Percentiles rank a stretch among this genome's conserved stretches.
phyloP scores from a whole-genome alignment of 30 jellyfish, hydroid and myxozoan genomes.

The Hydra vulgaris region DNA sequence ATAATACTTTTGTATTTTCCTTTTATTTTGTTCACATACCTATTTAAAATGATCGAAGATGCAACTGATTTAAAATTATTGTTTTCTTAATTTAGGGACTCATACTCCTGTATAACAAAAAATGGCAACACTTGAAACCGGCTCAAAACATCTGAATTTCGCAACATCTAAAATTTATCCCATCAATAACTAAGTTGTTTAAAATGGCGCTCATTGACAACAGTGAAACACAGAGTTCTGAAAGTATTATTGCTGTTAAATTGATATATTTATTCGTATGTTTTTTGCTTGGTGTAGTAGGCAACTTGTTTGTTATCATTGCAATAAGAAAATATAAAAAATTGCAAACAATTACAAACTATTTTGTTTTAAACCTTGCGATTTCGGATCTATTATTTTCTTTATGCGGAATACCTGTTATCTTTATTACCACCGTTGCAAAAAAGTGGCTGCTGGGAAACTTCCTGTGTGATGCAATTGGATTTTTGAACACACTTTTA shows the following conservation, averaged over 20 bases:
- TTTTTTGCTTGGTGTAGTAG: conserved; percentile 40
- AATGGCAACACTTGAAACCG: no score
- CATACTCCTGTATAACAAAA: no score
- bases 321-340: conserved; percentile 46
- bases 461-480: conserved; percentile 62
- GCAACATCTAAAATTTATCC: no score
- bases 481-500: conserved; percentile 52
- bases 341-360: conserved; percentile 73
- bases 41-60: no score
- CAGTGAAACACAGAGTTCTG: not conserved
- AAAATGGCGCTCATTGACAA: not conserved
- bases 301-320: conserved; percentile 59
- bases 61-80: no score
- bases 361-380: conserved; percentile 81
- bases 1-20: no score
- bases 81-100: no score
- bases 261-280: conserved; percentile 39
- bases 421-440: conserved; percentile 65
- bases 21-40: no score
- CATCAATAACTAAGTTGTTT: no score
- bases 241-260: conserved; percentile 41
- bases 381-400: conserved; percentile 70
- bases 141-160: no score
- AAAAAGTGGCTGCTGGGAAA: conserved; percentile 75
- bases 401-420: conserved; percentile 64